Evolutionary conservation across 2,797 vertebrate species (phyloP).

Genomic region (Furcifer pardalis): DNA sequence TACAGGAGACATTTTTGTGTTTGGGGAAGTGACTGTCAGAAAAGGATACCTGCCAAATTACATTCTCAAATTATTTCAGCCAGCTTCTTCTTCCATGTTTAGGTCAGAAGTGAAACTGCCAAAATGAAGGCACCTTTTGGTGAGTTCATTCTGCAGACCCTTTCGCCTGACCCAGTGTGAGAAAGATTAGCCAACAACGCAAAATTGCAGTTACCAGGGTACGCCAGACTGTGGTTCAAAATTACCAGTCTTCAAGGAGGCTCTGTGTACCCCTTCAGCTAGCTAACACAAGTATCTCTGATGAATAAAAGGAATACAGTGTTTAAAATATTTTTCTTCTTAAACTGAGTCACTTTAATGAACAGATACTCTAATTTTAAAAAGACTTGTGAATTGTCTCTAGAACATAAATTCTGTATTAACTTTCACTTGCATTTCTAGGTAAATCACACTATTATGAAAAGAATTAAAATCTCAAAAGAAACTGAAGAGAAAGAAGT

Average conservation of each 20-base stretch:
- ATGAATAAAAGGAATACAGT: too few species aligned
- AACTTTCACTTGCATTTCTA: conserved; percentile 51
- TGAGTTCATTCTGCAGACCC: too few species aligned
- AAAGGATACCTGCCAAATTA: neutral
- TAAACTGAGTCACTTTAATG: neutral
- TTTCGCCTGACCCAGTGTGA: too few species aligned
- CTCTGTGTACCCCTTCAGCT: too few species aligned
- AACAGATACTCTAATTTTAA: neutral
- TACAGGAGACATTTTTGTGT: neutral
- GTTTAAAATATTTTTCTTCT: neutral
- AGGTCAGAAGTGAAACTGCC: too few species aligned
- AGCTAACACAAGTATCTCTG: too few species aligned
- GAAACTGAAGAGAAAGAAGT: conserved; percentile 82
- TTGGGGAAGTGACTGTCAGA: neutral
- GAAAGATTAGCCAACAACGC: too few species aligned
- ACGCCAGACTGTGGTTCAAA: too few species aligned
- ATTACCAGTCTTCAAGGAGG: too few species aligned
- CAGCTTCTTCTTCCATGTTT: too few species aligned
- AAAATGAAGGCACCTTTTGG: too few species aligned
- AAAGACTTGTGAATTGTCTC: neutral
- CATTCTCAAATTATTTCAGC: neutral
- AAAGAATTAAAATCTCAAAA: conserved; percentile 80
- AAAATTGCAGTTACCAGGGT: too few species aligned
- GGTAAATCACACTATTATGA: conserved; percentile 83
- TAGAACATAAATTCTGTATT: conserved; percentile 6